These are phyloP conservation scores for Rhinogobius similis DNA, from an alignment of 2,113 vertebrate genomes.

Conservation along the genomic window DNA sequence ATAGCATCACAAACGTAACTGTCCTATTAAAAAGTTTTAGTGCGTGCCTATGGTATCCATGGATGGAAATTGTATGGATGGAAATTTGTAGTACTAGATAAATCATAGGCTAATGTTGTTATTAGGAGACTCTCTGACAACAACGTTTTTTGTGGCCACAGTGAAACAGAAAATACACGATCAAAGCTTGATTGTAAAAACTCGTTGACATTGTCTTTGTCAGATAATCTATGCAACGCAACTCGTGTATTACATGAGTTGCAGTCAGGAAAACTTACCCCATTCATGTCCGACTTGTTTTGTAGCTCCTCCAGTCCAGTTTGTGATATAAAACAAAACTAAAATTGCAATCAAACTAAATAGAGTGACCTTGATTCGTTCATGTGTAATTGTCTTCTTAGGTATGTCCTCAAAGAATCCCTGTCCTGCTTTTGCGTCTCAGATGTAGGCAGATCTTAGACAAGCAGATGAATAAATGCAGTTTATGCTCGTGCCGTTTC, in stretches of 20 bases:
- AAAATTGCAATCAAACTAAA: not conserved
- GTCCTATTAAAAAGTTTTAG: not conserved
- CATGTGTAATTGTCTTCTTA: slow-evolving; percentile 1
- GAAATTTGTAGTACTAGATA: not conserved
- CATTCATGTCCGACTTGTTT: slow-evolving; percentile 83
- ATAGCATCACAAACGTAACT: not conserved
- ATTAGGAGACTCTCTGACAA: slow-evolving; percentile 10
- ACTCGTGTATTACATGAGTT: slow-evolving; percentile 10
- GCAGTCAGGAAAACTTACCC: slow-evolving; percentile 76
- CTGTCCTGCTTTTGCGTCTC: slow-evolving; percentile 33
- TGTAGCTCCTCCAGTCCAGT: slow-evolving; percentile 30
- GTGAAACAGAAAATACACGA: not conserved
- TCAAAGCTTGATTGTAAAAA: not conserved
- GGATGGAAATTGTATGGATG: not conserved
- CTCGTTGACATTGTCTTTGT: not conserved
- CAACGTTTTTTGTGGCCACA: not conserved
- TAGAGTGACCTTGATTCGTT: not conserved
- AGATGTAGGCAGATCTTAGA: slow-evolving; percentile 46
- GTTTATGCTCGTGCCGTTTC: slow-evolving; percentile 61
- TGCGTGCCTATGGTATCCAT: not conserved
- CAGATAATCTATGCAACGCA: not conserved
- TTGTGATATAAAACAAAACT: not conserved
- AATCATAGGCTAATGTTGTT: slow-evolving; percentile 37
- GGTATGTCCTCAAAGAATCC: not conserved
- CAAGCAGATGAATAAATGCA: slow-evolving; percentile 55